Base-by-base conservation (phyloP, 1,140 invertebrate genomes). In the Mercenaria mercenaria region DNA sequence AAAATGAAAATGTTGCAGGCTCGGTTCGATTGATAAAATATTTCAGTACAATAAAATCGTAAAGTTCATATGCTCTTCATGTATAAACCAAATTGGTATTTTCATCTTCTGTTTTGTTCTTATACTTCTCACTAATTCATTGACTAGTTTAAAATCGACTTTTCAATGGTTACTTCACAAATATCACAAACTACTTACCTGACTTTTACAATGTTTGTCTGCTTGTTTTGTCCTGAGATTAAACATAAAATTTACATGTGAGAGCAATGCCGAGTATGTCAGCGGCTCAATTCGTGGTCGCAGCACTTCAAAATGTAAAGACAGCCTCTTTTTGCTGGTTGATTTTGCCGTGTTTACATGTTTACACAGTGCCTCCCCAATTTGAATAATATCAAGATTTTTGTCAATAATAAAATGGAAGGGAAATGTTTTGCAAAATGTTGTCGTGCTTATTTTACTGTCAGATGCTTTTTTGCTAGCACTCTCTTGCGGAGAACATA, bases 391-490 rank as follows among this genome's bases (percentile, higher is more conserved):
- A 92, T 97, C 97, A 94, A 99, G 96, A 86, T 98, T 97, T 29
- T 98, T 97, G 94, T 99, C 97, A 94, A 99, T 99, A 97, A 99
- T 98, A 86, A 99, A 96, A 95, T 99, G 98, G 95, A 99, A 99
- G 20, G 99, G 99, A 96, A 99, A 99, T 10, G 99, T 97, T 87
- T 97, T 97, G 95, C 98, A 99, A 96, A 99, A 99, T n/a, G 98
- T 99, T 26, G 72, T 34, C 6, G 94, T 92, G 13, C 93, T 92
- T 23, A 95, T 94, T 85, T 93, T 94, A 13, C 91, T 92, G 20
- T 94, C 92, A 67, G 88, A 81, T 52, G 94, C 93, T 47, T 91
- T 77, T 23, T 47, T 87, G 20, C 93, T 94, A 18, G 90, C 67
- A 13, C 76, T 32, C 4, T 85, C 82, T 79, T 59, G 29, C 39